Percentiles rank a stretch among this genome's conserved stretches.
Conservation (phyloP, 2,797 vertebrate species). For the Austrolebias charrua region DNA sequence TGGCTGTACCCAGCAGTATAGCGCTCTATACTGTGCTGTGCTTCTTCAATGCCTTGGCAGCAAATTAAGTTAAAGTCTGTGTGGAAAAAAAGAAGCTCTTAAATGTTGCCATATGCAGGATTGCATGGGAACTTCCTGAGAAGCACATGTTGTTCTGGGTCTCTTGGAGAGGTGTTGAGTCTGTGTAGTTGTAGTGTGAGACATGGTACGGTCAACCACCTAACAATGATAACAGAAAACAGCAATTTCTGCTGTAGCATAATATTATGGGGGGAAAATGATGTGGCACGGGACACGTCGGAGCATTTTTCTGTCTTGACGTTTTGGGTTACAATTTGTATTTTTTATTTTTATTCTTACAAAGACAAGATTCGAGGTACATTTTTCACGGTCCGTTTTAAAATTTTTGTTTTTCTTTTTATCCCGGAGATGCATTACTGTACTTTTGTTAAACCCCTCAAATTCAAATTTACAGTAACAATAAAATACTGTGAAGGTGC, state of each 20-base stretch:
- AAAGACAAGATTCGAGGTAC: neutral
- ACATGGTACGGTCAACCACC: slow-evolving; percentile 48
- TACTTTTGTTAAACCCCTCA: too few species aligned
- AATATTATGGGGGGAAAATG: slow-evolving; percentile 52
- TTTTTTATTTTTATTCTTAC: neutral
- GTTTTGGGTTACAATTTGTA: slow-evolving; percentile 13
- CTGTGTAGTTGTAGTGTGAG: slow-evolving; percentile 70
- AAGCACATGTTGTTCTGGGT: slow-evolving; percentile 82
- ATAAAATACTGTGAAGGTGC: too few species aligned
- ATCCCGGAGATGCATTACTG: too few species aligned
- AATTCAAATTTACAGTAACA: too few species aligned
- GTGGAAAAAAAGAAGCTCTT: slow-evolving; percentile 82
- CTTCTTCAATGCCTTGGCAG: slow-evolving; percentile 78
- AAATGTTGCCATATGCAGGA: slow-evolving; percentile 88
- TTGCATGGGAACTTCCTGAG: slow-evolving; percentile 86
- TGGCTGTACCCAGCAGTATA: slow-evolving; percentile 68
- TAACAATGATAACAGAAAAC: slow-evolving; percentile 56
- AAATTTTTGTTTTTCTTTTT: too few species aligned
- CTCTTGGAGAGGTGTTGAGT: slow-evolving; percentile 81
- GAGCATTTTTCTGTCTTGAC: slow-evolving; percentile 12
- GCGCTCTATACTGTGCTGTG: slow-evolving; percentile 77
- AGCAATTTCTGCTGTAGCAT: slow-evolving; percentile 46
- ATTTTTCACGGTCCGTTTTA: too few species aligned
- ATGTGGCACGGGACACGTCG: too few species aligned
- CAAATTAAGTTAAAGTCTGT: slow-evolving; percentile 85